These are phyloP conservation scores for Eumerus sabulonum DNA, from an alignment of 2,888 invertebrate species.

Conservation along the genomic window DNA sequence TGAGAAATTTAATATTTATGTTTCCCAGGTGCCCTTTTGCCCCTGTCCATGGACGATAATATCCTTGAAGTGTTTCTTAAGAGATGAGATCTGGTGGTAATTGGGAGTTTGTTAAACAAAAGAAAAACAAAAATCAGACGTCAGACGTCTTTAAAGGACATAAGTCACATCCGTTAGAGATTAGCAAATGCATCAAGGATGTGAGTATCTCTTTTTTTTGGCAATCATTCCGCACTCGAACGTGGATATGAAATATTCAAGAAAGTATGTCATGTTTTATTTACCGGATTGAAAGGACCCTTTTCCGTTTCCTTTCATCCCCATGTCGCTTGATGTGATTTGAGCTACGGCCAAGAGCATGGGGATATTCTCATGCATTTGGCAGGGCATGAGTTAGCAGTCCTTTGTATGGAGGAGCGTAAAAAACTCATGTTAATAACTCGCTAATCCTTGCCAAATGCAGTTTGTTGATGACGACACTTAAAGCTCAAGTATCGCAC, in stretches of 20 bases:
- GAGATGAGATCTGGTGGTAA: too few relatives aligned
- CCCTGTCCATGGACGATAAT: neutral
- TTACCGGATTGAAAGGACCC: conserved; percentile 25
- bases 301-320: neutral
- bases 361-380: neutral
- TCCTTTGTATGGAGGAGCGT: too few relatives aligned
- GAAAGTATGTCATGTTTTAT: conserved; percentile 25
- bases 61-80: neutral
- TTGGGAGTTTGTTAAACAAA: too few relatives aligned
- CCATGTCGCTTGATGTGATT: neutral
- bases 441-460: too few relatives aligned
- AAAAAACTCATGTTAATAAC: too few relatives aligned
- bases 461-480: too few relatives aligned
- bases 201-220: conserved; percentile 32
- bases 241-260: conserved; percentile 39
- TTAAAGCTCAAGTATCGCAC: too few relatives aligned
- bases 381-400: too few relatives aligned
- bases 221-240: conserved; percentile 8
- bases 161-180: too few relatives aligned
- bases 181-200: conserved; percentile 11
- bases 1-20: conserved; percentile 34
- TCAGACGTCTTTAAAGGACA: too few relatives aligned
- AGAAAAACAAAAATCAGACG: too few relatives aligned
- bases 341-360: conserved; percentile 34
- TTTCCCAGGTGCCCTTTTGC: conserved; percentile 3